These are phyloP conservation scores for Argynnis bischoffii DNA, from an alignment of 2,888 invertebrate species.

Conservation along the genomic window DNA sequence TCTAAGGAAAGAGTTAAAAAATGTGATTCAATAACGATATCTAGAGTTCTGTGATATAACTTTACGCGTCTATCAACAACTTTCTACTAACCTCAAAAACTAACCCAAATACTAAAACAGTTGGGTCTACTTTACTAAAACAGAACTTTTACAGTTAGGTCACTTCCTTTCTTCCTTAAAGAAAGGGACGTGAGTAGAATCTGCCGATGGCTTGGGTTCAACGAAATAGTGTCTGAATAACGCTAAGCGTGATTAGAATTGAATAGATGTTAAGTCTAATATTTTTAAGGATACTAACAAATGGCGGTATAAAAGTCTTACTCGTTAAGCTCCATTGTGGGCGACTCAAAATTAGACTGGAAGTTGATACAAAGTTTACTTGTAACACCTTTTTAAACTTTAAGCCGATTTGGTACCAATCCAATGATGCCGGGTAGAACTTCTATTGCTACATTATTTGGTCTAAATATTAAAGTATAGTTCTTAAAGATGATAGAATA, in stretches of 20 bases:
- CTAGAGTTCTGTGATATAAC: constrained; percentile 8
- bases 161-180: constrained; percentile 54
- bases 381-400: too few relatives aligned
- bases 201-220: constrained; percentile 35
- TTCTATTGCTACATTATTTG: too few relatives aligned
- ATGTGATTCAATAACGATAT: too few relatives aligned
- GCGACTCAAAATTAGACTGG: not conserved
- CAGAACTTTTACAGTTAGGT: constrained; percentile 60
- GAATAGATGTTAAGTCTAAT: constrained; percentile 17
- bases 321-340: not conserved
- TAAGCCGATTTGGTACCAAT: too few relatives aligned
- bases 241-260: constrained; percentile 43
- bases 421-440: too few relatives aligned
- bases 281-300: not conserved
- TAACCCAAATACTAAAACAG: constrained; percentile 55
- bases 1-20: too few relatives aligned
- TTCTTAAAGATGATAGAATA: too few relatives aligned
- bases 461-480: too few relatives aligned
- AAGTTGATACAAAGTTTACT: too few relatives aligned
- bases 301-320: not conserved
- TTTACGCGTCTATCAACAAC: constrained; percentile 27
- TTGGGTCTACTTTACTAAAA: constrained; percentile 60
- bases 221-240: constrained; percentile 40
- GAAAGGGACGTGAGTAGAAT: constrained; percentile 56
- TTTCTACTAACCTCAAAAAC: constrained; percentile 55